A percentile compares a stretch with the other conserved stretches of the same genome.
phyloP scores from a whole-genome alignment of 2,797 vertebrate species.

The Peromyscus aztecus region DNA sequence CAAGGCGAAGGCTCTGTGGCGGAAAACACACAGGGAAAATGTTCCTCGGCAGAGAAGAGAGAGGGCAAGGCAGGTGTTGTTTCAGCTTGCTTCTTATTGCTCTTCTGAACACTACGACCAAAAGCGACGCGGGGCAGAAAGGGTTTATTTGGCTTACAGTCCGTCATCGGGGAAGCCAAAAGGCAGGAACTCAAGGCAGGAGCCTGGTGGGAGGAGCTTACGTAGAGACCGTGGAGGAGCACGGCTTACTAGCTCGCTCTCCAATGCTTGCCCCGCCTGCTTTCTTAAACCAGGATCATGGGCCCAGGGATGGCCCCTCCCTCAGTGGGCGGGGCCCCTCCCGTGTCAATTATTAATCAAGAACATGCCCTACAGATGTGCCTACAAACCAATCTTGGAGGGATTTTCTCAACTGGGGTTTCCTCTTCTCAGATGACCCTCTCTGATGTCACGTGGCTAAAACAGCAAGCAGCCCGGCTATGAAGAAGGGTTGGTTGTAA shows the following conservation, averaged over 20 bases:
- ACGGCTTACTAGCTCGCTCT: neutral
- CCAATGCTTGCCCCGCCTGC: neutral
- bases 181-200: neutral
- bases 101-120: neutral
- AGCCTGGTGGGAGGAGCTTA: neutral
- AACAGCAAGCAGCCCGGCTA: neutral
- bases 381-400: neutral
- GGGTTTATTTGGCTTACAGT: neutral
- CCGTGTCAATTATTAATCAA: neutral
- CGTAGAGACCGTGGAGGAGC: too few relatives aligned
- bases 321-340: neutral
- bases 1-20: neutral
- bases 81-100: neutral
- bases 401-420: neutral
- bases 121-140: too few relatives aligned
- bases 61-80: neutral
- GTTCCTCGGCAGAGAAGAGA: neutral
- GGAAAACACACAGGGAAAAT: constrained; percentile 22
- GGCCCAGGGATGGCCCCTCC: neutral
- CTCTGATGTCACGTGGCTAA: neutral
- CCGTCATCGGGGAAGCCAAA: neutral
- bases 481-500: constrained; percentile 44
- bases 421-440: neutral
- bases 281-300: neutral
- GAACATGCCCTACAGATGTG: neutral